phyloP scores from a whole-genome alignment of 2,113 vertebrate species.

The Chascanopsetta lugubris region DNA sequence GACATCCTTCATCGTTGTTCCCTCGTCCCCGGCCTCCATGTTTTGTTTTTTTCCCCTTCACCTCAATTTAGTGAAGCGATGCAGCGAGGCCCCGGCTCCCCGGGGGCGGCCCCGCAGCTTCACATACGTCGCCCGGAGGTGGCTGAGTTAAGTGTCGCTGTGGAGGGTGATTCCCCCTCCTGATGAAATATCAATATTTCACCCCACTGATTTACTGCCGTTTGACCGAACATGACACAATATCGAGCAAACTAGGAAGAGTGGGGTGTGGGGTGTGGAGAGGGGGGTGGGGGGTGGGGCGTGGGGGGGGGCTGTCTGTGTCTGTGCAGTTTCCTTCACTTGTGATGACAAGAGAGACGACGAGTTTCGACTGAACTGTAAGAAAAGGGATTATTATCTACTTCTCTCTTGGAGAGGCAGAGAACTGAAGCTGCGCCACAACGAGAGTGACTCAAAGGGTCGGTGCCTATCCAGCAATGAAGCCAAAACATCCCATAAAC shows the following conservation, averaged over 20 bases:
- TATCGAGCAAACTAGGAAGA: conserved; percentile 65
- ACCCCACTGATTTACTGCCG: conserved; percentile 58
- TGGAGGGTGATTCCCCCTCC: conserved; percentile 48
- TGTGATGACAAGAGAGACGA: conserved; percentile 4
- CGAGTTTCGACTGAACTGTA: background rate
- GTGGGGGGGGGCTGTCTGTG: conserved; percentile 40
- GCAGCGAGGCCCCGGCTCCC: conserved; percentile 54
- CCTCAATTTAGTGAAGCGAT: conserved; percentile 58
- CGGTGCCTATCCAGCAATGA: background rate
- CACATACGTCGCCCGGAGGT: conserved; percentile 53
- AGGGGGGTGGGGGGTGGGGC: no score
- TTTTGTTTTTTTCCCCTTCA: conserved; percentile 25
- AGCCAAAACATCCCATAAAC: background rate
- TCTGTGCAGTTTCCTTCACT: conserved; percentile 20
- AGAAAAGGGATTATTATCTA: background rate
- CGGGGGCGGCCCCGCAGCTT: conserved; percentile 39
- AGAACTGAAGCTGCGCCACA: no score
- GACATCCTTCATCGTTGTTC: conserved; percentile 1
- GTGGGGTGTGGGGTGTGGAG: no score
- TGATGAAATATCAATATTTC: conserved; percentile 78
- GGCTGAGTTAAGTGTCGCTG: conserved; percentile 65
- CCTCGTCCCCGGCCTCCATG: background rate
- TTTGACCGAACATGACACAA: conserved; percentile 75
- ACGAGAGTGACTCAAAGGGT: no score
- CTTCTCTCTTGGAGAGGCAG: background rate